Evolutionary conservation across 1,140 invertebrate genomes (phyloP).

Genomic region (Heliconius eleuchia): DNA sequence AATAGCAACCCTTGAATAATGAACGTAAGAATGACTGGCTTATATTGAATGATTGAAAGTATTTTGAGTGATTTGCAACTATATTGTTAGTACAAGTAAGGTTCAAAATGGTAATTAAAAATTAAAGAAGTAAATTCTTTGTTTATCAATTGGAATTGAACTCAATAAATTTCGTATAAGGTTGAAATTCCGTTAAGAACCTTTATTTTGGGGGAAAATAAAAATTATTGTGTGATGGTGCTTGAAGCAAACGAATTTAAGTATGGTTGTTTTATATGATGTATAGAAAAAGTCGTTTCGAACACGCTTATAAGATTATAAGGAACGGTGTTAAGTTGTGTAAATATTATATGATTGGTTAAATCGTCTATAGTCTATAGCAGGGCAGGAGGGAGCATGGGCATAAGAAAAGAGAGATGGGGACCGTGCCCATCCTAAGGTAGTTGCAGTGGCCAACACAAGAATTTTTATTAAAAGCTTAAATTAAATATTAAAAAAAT

Average conservation of each 20-base stretch:
- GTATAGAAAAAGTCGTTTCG: not conserved
- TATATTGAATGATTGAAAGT: constrained; percentile 30
- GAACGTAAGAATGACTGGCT: constrained; percentile 37
- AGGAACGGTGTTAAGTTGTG: constrained; percentile 10
- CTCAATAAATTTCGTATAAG: not conserved
- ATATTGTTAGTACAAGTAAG: not conserved
- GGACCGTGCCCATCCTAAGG: too few relatives aligned
- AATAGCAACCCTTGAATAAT: constrained; percentile 36
- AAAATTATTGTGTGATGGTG: constrained; percentile 32
- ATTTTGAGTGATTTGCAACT: constrained; percentile 13
- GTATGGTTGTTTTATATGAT: constrained; percentile 22
- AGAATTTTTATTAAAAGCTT: too few relatives aligned
- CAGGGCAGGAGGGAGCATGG: too few relatives aligned
- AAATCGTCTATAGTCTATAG: not conserved
- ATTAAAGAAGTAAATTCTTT: not conserved
- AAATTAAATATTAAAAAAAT: too few relatives aligned
- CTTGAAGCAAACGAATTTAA: constrained; percentile 32
- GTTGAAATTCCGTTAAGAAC: not conserved
- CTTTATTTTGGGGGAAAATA: constrained; percentile 20
- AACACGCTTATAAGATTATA: constrained; percentile 1
- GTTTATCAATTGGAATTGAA: not conserved
- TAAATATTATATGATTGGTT: not conserved
- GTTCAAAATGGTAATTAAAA: constrained; percentile 16
- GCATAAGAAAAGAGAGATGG: too few relatives aligned
- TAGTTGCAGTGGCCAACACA: too few relatives aligned